Base-by-base conservation (phyloP, 2,888 invertebrate species). In the Epirrhoe tristata region DNA sequence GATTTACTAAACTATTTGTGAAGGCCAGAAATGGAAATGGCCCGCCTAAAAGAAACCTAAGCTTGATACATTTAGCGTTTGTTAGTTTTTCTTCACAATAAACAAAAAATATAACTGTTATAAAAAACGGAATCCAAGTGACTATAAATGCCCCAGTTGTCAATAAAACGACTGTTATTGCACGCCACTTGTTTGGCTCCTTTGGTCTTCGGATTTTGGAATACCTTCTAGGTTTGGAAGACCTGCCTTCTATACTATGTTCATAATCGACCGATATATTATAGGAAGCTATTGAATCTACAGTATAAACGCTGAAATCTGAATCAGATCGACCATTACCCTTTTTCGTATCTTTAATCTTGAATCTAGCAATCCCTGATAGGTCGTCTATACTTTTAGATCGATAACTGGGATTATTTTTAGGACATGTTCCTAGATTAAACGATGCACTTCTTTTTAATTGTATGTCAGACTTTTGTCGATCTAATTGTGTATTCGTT, bases 121-220 rank as follows among this genome's bases (percentile, higher is more conserved):
- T 81, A 73, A 95, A 95, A 76, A 94, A 95, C 0, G 95, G 96
- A 71, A 94, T 85, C 96, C 96, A 96, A 0, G 95, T 95, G 6
- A 94, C 76, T 70, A 95, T 82, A 74, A 95, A 95, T 75, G 95
- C 94, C 1, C 94, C 94, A 0, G 95, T 94, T 14, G 95, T 95
- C 8, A 95, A 90, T 78, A 95, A 80, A 0, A 96, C 95, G 16
- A 96, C 93, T 74, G 94, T 94, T 6, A 95, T 93, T 0, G 95
- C 95, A 74, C 95, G 94, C 93, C 94, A 95, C 82, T 95, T 95
- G 51, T 89, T 91, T 0, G 91, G 88, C 56, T 88, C 89, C 70
- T 84, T 88, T 12, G 77, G 60, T 71, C 82, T 88, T 3, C 75
- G 71, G 43, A 72, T 58, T 75, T 63, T 72, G 10, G 51, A 43